Conservation (phyloP, 1,140 invertebrate genomes). For the Drosophila truncata region DNA sequence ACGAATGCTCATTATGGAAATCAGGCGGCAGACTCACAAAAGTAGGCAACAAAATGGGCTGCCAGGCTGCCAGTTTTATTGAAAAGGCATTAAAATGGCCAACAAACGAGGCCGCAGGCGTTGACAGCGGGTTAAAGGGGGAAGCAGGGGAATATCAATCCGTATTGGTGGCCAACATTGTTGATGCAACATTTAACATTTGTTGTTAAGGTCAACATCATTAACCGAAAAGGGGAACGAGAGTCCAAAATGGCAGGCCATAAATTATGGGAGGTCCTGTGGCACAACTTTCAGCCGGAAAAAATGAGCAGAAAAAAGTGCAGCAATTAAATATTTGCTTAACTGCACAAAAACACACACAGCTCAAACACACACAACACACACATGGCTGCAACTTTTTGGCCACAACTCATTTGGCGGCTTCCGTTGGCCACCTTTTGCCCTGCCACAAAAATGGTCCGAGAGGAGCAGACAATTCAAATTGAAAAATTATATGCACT, state of each 20-base stretch:
- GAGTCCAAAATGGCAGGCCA: constrained; percentile 73
- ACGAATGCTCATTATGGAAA: constrained; percentile 70
- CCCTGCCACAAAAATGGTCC: constrained; percentile 61
- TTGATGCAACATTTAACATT: constrained; percentile 72
- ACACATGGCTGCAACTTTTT: constrained; percentile 70
- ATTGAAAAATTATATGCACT: constrained; percentile 85
- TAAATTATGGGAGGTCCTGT: constrained; percentile 80
- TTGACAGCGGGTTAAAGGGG: constrained; percentile 1
- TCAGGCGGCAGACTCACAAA: constrained; percentile 59
- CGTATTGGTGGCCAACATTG: constrained; percentile 63
- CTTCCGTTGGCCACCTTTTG: constrained; percentile 70
- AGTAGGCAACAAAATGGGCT: constrained; percentile 64
- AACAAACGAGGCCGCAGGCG: constrained; percentile 35
- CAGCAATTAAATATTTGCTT: constrained; percentile 85
- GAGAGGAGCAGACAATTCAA: constrained; percentile 66
- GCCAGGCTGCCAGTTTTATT: constrained; percentile 45
- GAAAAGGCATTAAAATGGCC: constrained; percentile 75
- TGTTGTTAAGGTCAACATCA: constrained; percentile 76
- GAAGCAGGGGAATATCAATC: constrained; percentile 10
- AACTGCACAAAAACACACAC: constrained; percentile 62
- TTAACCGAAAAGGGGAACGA: constrained; percentile 47
- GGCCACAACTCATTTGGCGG: constrained; percentile 81
- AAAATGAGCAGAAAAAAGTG: constrained; percentile 61
- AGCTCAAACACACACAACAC: constrained; percentile 3
- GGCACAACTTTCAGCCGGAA: constrained; percentile 66